These are phyloP conservation scores for Leptonema lineaticorne DNA, from an alignment of 1,140 invertebrate species.

Conservation along the genomic window DNA sequence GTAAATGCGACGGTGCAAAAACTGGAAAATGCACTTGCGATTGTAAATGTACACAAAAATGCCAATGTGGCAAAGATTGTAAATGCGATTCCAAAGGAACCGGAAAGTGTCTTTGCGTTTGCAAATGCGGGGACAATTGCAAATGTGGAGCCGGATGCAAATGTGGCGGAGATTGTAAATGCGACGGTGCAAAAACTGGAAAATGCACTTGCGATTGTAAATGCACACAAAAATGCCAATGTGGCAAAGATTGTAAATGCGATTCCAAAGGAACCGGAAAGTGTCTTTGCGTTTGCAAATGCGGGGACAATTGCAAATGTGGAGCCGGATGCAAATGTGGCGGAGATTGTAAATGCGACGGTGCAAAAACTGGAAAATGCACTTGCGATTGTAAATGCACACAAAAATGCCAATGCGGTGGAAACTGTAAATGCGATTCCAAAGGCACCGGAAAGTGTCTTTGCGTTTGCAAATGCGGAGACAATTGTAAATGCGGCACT, in stretches of 20 bases:
- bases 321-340: constrained; percentile 44
- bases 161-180: constrained; percentile 25
- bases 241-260: constrained; percentile 29
- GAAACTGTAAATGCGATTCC: constrained; percentile 32
- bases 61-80: constrained; percentile 21
- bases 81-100: constrained; percentile 36
- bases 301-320: constrained; percentile 45
- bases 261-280: constrained; percentile 34
- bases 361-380: neutral
- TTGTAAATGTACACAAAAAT: constrained; percentile 43
- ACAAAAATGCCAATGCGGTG: constrained; percentile 28
- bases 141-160: constrained; percentile 39
- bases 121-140: constrained; percentile 46
- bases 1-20: constrained; percentile 33
- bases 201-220: constrained; percentile 30
- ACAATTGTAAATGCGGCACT: constrained; percentile 38
- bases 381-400: constrained; percentile 18
- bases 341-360: constrained; percentile 22
- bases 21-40: constrained; percentile 41
- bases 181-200: constrained; percentile 13
- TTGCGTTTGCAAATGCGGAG: constrained; percentile 36
- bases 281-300: constrained; percentile 45
- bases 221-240: constrained; percentile 32
- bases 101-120: constrained; percentile 43
- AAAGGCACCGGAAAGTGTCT: constrained; percentile 25